Percentiles rank a stretch among this genome's conserved stretches.
phyloP scores from a whole-genome alignment of 2,888 invertebrate species.

The Mythimna lalbum region DNA sequence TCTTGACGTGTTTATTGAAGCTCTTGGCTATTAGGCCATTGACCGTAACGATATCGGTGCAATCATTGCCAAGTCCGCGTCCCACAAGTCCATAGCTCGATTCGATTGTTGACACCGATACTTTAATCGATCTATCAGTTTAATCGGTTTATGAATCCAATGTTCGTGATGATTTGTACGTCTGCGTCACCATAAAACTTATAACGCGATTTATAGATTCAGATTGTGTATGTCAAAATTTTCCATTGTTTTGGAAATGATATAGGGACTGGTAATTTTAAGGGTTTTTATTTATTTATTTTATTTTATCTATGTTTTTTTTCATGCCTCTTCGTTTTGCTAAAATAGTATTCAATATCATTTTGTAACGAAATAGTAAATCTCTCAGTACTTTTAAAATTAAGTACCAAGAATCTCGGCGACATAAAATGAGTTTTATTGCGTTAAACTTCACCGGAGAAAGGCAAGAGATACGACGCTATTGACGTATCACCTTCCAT shows the following conservation, averaged over 20 bases:
- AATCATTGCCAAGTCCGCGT: conserved; percentile 28
- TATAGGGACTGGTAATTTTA: background rate
- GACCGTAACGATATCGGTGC: conserved; percentile 32
- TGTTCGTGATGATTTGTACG: conserved; percentile 12
- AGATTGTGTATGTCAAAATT: background rate
- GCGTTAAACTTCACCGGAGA: conserved; percentile 50
- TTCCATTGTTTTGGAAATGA: conserved; percentile 24
- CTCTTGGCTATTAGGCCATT: conserved; percentile 28
- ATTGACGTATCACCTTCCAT: conserved; percentile 70
- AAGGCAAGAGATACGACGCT: conserved; percentile 61
- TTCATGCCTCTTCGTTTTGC: background rate
- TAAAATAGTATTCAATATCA: background rate
- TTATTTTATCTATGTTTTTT: too few relatives aligned
- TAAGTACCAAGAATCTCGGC: conserved; percentile 12
- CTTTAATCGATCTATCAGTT: conserved; percentile 14
- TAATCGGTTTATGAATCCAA: background rate
- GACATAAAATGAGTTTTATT: conserved; percentile 50
- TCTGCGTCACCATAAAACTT: background rate
- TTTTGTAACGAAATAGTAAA: background rate
- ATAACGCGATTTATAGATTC: background rate
- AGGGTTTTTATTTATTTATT: background rate
- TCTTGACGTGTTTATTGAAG: conserved; percentile 42
- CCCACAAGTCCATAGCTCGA: conserved; percentile 1
- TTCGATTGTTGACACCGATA: conserved; percentile 23
- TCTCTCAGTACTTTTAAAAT: conserved; percentile 3